These are phyloP conservation scores for Akabosia matsudoensis DNA, from an alignment of 1,140 invertebrate species.

Conservation along the genomic window DNA sequence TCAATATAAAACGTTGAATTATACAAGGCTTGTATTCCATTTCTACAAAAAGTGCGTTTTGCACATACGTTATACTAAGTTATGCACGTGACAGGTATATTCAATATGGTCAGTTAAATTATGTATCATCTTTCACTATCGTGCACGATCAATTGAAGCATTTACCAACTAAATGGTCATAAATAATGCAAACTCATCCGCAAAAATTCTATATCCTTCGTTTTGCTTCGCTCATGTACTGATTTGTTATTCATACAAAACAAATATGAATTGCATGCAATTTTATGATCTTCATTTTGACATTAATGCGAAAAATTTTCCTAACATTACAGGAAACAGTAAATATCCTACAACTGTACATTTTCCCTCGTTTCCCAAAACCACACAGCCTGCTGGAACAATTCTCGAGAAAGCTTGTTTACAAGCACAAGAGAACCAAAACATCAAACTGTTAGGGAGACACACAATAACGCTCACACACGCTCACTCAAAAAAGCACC, in stretches of 20 bases:
- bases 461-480: neutral
- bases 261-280: too few relatives aligned
- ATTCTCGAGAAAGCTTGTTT: neutral
- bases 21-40: neutral
- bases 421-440: neutral
- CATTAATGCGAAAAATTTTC: neutral
- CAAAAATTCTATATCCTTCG: too few relatives aligned
- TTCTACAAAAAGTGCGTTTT: constrained; percentile 6
- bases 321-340: neutral
- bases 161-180: too few relatives aligned
- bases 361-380: constrained; percentile 5
- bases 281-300: too few relatives aligned
- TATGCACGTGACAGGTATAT: too few relatives aligned
- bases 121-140: too few relatives aligned
- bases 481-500: neutral
- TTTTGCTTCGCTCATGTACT: too few relatives aligned
- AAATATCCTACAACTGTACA: neutral
- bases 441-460: neutral
- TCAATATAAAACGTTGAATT: neutral
- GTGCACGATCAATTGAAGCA: too few relatives aligned
- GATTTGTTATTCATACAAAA: too few relatives aligned
- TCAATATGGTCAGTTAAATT: too few relatives aligned
- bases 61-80: too few relatives aligned
- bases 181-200: too few relatives aligned
- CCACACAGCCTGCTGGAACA: constrained; percentile 4